Conservation (phyloP, 2,888 invertebrate species). For the Xestia c-nigrum region DNA sequence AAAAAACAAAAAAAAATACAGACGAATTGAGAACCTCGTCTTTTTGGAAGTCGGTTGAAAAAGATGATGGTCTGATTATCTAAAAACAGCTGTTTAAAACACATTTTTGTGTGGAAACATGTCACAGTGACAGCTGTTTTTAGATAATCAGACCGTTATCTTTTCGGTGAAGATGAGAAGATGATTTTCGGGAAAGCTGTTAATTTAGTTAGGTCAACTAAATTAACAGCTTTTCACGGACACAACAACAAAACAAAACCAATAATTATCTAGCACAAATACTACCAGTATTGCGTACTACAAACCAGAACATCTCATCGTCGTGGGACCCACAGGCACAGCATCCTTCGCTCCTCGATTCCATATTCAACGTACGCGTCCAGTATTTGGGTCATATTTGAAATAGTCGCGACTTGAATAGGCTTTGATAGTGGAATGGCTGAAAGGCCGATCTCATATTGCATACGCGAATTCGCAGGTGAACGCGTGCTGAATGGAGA, state of each 20-base stretch:
- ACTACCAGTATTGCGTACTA: constrained; percentile 22
- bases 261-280: constrained; percentile 8
- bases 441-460: constrained; percentile 58
- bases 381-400: constrained; percentile 77
- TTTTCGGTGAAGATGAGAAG: too few species aligned
- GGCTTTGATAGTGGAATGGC: constrained; percentile 67
- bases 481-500: constrained; percentile 50
- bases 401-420: constrained; percentile 72
- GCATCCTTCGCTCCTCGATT: constrained; percentile 55
- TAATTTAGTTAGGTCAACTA: too few species aligned
- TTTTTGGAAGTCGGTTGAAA: too few species aligned
- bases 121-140: too few species aligned
- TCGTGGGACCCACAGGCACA: constrained; percentile 42
- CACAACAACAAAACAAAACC: background rate
- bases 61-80: too few species aligned
- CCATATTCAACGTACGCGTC: constrained; percentile 59
- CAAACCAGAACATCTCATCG: constrained; percentile 2
- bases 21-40: too few species aligned
- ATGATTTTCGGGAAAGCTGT: too few species aligned
- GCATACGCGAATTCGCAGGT: constrained; percentile 61
- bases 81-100: too few species aligned
- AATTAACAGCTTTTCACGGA: background rate
- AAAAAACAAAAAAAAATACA: too few species aligned
- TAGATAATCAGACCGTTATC: too few species aligned
- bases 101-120: too few species aligned